A percentile compares a stretch with the other conserved stretches of the same genome.
These are phyloP conservation scores for Sigmodon hispidus DNA, from an alignment of 2,113 vertebrate species.

Conservation along the genomic window DNA sequence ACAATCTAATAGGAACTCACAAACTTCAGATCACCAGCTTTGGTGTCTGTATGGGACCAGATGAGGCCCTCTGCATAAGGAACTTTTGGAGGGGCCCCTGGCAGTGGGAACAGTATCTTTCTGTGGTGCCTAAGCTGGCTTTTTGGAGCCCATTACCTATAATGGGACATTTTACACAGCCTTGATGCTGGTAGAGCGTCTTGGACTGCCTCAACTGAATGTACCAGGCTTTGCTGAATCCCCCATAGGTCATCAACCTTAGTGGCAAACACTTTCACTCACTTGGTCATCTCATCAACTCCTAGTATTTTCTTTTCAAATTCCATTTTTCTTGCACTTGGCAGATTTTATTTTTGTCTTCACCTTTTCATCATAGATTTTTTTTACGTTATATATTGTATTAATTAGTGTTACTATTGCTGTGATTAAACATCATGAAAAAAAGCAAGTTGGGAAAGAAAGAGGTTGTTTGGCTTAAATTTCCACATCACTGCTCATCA, in stretches of 20 bases:
- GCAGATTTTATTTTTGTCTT: neutral
- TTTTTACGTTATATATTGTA: neutral
- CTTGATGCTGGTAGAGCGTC: no score
- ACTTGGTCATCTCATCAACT: neutral
- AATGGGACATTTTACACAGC: no score
- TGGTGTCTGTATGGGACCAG: no score
- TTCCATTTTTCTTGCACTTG: neutral
- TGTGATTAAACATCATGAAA: neutral
- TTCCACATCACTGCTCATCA: neutral
- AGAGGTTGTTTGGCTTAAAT: neutral
- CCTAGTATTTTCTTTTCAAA: neutral
- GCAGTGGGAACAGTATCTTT: no score
- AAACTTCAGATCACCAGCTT: no score
- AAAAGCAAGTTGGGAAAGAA: neutral
- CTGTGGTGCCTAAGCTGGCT: no score
- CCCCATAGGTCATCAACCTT: neutral
- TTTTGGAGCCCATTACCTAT: no score
- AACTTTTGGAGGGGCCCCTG: no score
- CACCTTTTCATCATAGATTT: neutral
- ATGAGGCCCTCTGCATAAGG: no score
- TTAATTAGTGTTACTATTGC: neutral
- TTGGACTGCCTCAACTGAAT: no score
- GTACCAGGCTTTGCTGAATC: no score
- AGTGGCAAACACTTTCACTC: neutral
- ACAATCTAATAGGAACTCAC: no score